Conservation (phyloP, 92 coral and sea anemone genomes). For the Zoanthus solanderi region DNA sequence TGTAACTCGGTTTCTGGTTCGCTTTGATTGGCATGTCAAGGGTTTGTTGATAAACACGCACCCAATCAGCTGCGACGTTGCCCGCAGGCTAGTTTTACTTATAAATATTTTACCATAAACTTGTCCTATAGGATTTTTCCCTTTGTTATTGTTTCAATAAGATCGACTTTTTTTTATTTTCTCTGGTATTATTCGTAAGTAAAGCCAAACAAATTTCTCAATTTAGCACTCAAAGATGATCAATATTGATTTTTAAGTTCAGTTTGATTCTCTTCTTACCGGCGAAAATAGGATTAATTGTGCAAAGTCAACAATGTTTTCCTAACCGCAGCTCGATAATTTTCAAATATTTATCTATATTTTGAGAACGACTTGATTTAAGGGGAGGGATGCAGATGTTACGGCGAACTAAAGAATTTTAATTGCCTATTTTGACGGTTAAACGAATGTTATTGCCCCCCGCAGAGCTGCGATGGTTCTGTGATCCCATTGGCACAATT, state of each 20-base stretch:
- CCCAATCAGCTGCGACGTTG: constrained; percentile 82
- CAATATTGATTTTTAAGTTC: constrained; percentile 5
- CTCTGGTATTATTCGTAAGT: constrained; percentile 87
- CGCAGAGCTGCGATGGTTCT: constrained; percentile 74
- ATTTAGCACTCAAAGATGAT: constrained; percentile 30
- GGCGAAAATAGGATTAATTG: constrained; percentile 73
- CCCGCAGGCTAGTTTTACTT: constrained; percentile 88
- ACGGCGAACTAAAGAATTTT: constrained; percentile 81
- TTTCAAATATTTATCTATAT: constrained; percentile 89
- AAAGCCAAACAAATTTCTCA: constrained; percentile 68
- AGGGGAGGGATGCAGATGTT: constrained; percentile 91
- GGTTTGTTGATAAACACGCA: constrained; percentile 86
- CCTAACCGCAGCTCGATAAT: constrained; percentile 76
- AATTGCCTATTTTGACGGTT: constrained; percentile 94
- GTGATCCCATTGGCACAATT: constrained; percentile 60
- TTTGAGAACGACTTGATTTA: constrained; percentile 86
- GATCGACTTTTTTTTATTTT: constrained; percentile 74
- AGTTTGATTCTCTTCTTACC: neutral
- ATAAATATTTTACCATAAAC: constrained; percentile 93
- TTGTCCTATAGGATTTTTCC: constrained; percentile 92
- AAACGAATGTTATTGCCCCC: constrained; percentile 90
- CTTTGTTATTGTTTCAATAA: constrained; percentile 89
- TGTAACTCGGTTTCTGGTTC: constrained; percentile 87
- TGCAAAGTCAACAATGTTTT: constrained; percentile 87
- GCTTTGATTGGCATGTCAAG: constrained; percentile 92